A percentile compares a stretch with the other conserved stretches of the same genome.
Conservation (phyloP, 1,140 invertebrate species). For the Philotrypesis tridentata region DNA sequence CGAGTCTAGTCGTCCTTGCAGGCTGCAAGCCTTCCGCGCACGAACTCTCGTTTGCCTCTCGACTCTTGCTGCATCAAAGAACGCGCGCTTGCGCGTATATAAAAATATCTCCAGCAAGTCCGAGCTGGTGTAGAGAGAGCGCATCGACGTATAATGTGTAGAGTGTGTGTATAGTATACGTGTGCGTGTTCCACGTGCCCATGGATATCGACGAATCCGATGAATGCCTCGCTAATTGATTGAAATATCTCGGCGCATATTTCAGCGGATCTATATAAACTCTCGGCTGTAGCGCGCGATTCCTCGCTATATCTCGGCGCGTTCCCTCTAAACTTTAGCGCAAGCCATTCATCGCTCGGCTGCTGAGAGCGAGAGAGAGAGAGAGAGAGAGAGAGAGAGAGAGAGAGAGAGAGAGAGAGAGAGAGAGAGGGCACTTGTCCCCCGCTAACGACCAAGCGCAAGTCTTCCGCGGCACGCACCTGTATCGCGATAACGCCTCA, state of each 20-base stretch:
- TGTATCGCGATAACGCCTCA: constrained; percentile 62
- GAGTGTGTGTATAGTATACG: too few species aligned
- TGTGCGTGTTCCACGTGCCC: background rate
- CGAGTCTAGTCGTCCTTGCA: background rate
- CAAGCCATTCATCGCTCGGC: background rate
- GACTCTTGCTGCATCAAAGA: background rate
- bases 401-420: background rate
- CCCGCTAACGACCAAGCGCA: constrained; percentile 56
- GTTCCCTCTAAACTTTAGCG: background rate
- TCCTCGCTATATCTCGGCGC: background rate
- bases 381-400: background rate
- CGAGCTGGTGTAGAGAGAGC: background rate
- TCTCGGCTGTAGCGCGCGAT: background rate
- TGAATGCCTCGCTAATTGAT: constrained; percentile 46
- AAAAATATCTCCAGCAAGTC: background rate
- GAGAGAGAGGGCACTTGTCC: constrained; percentile 42
- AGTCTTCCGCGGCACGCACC: constrained; percentile 60
- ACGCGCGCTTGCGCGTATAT: background rate
- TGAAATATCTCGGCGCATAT: constrained; percentile 42
- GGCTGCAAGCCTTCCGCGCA: background rate
- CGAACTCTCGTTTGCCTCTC: background rate
- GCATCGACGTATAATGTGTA: background rate
- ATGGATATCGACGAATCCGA: constrained; percentile 19
- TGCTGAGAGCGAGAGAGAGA: background rate
- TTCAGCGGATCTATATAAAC: constrained; percentile 14